phyloP scores from a whole-genome alignment of 2,113 vertebrate genomes.

The Mesoclemmys tuberculata region DNA sequence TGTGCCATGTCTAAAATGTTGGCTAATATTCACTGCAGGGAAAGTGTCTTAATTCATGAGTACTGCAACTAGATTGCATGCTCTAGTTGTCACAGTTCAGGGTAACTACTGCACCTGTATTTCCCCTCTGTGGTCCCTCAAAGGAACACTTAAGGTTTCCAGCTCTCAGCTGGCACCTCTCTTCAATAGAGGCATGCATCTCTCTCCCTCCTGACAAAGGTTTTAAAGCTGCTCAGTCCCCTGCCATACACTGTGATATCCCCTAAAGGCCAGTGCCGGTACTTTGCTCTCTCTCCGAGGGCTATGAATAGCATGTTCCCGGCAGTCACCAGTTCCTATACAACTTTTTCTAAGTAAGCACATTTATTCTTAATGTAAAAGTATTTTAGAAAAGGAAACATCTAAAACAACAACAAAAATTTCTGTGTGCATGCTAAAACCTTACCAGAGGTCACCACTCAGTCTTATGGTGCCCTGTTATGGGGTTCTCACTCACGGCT shows the following conservation, averaged over 20 bases:
- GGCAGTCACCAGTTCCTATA: background rate
- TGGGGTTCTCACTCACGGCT: background rate
- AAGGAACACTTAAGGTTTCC: background rate
- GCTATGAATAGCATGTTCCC: background rate
- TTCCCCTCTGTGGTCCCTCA: background rate
- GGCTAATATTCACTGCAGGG: background rate
- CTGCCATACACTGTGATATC: background rate
- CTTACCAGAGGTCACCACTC: background rate
- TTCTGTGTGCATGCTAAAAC: background rate
- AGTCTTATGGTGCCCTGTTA: background rate
- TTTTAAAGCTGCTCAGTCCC: background rate
- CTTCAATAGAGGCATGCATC: background rate
- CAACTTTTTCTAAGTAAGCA: background rate
- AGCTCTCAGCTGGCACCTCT: background rate
- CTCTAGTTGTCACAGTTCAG: background rate
- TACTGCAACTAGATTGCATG: background rate
- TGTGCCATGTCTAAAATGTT: background rate
- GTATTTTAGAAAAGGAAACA: background rate
- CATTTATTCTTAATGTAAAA: background rate
- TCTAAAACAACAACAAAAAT: background rate
- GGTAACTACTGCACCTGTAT: background rate
- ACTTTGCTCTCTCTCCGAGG: background rate
- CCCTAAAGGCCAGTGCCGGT: background rate
- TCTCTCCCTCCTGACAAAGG: background rate
- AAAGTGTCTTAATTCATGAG: background rate